A percentile compares a stretch with the other conserved stretches of the same genome.
These are phyloP conservation scores for Apolygus lucorum DNA, from an alignment of 1,140 invertebrate genomes.

Conservation along the genomic window DNA sequence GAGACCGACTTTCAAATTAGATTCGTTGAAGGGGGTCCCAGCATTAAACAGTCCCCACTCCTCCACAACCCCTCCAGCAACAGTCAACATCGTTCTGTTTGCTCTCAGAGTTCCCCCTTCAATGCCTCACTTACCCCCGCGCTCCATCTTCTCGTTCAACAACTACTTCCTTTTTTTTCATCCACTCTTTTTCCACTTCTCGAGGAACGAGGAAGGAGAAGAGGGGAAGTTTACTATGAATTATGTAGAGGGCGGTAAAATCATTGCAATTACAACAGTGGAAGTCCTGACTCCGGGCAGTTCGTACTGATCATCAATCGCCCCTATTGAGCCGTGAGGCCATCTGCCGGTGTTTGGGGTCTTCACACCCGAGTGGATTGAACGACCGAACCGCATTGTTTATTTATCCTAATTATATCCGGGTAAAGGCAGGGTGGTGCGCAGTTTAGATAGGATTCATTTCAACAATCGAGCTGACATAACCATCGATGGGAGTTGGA, in stretches of 20 bases:
- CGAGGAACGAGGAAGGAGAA: neutral
- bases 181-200: neutral
- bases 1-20: slow-evolving; percentile 16
- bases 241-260: slow-evolving; percentile 11
- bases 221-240: neutral
- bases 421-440: too few species aligned
- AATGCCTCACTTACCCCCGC: slow-evolving; percentile 7
- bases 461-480: too few species aligned
- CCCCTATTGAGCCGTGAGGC: too few species aligned
- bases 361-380: too few species aligned
- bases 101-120: neutral
- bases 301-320: too few species aligned
- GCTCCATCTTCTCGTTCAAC: neutral
- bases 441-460: too few species aligned
- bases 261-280: slow-evolving; percentile 11
- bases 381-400: too few species aligned
- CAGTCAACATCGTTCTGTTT: slow-evolving; percentile 10
- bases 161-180: neutral
- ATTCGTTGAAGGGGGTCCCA: slow-evolving; percentile 6
- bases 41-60: neutral
- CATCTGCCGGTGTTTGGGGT: too few species aligned
- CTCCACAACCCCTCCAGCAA: neutral
- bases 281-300: neutral
- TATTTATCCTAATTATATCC: too few species aligned
- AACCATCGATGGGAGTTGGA: too few species aligned